Conservation (phyloP, 1,140 invertebrate genomes). For the Zaprionus lachaisei region DNA sequence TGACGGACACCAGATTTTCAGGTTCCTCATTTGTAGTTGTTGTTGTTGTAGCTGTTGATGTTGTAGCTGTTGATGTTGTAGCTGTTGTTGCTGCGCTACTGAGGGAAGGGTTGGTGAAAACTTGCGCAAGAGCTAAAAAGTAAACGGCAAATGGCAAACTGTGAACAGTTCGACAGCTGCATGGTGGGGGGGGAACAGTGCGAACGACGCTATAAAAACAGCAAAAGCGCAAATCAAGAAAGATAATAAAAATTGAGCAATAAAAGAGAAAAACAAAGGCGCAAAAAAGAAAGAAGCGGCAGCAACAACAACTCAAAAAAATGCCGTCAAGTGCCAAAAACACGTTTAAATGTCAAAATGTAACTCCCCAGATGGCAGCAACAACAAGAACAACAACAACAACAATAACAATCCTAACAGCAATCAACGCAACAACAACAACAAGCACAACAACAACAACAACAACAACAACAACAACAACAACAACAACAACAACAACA, state of each 20-base stretch:
- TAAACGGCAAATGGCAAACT: conserved; percentile 6
- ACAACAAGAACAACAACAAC: conserved; percentile 23
- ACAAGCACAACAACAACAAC: conserved; percentile 6
- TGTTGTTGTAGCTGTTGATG: too few species aligned
- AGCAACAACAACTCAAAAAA: conserved; percentile 32
- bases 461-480: conserved; percentile 45
- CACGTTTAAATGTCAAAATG: conserved; percentile 81
- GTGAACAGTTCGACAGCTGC: not conserved
- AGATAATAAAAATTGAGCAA: conserved; percentile 71
- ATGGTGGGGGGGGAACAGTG: not conserved
- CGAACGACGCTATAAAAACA: conserved; percentile 51
- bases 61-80: too few species aligned
- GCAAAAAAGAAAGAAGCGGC: conserved; percentile 8
- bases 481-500: conserved; percentile 8
- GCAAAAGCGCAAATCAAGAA: conserved; percentile 70
- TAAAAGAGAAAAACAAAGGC: conserved; percentile 44
- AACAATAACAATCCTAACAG: conserved; percentile 25
- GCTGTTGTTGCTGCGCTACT: too few species aligned
- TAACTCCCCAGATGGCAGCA: conserved; percentile 49
- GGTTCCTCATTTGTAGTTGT: conserved; percentile 20
- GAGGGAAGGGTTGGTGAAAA: conserved; percentile 57
- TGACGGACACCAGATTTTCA: conserved; percentile 60
- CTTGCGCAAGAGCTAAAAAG: conserved; percentile 44
- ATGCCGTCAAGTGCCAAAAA: conserved; percentile 75
- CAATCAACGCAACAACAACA: conserved; percentile 3